Percentiles rank a stretch among this genome's conserved stretches.
phyloP scores from a whole-genome alignment of 2,113 vertebrate species.

The Mesoclemmys tuberculata region DNA sequence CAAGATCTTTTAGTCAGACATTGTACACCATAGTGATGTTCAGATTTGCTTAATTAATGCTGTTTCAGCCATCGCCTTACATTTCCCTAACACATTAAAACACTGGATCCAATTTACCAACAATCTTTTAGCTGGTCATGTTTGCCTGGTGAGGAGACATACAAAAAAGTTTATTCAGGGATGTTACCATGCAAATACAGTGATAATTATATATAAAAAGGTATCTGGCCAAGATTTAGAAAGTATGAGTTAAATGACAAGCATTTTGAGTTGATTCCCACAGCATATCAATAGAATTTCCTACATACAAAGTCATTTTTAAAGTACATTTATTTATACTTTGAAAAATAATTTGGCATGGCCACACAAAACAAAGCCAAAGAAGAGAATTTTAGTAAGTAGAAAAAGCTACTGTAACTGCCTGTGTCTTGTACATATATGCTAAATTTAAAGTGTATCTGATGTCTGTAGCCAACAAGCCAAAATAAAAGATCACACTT shows the following conservation, averaged over 20 bases:
- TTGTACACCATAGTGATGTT: background rate
- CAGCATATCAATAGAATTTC: background rate
- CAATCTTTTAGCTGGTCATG: background rate
- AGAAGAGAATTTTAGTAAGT: background rate
- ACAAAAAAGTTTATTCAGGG: background rate
- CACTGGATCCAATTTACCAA: constrained; percentile 5
- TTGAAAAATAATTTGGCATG: constrained; percentile 5
- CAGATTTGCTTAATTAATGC: background rate
- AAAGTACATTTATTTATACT: background rate
- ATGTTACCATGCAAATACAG: background rate
- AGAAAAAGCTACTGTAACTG: background rate
- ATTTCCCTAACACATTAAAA: constrained; percentile 26
- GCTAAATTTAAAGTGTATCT: background rate
- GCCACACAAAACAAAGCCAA: background rate
- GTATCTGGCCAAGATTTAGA: background rate
- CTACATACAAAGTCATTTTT: background rate
- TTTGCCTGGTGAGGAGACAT: background rate
- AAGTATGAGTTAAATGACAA: background rate
- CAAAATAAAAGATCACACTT: background rate
- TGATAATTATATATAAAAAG: background rate
- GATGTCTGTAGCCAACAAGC: background rate
- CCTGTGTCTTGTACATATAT: background rate
- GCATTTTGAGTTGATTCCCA: background rate
- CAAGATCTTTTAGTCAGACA: constrained; percentile 9
- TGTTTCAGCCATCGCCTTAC: constrained; percentile 10